Percentiles rank a stretch among this genome's conserved stretches.
Evolutionary conservation across 92 coral and sea anemone genomes (phyloP).

Genomic region (Epizoanthus illoricatus): DNA sequence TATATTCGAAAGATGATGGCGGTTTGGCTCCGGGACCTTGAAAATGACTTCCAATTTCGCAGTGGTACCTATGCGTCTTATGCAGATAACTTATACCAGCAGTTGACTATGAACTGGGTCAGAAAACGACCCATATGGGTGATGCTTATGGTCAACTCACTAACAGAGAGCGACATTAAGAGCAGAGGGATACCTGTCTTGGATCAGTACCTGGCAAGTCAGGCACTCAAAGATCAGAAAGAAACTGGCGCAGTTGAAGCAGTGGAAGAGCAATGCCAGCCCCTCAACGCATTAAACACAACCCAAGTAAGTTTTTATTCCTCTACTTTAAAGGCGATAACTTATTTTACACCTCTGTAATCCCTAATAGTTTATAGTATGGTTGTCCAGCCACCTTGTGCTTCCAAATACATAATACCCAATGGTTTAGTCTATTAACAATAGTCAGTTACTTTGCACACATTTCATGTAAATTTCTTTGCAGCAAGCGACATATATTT

Average conservation of each 20-base stretch:
- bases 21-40: slow-evolving; percentile 64
- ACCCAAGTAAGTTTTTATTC: slow-evolving; percentile 69
- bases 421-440: slow-evolving; percentile 4
- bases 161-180: slow-evolving; percentile 89
- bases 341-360: slow-evolving; percentile 22
- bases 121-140: slow-evolving; percentile 96
- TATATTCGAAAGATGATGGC: slow-evolving; percentile 85
- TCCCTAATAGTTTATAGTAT: background rate
- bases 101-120: slow-evolving; percentile 87
- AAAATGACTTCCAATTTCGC: slow-evolving; percentile 45
- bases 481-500: slow-evolving; percentile 28
- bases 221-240: slow-evolving; percentile 68
- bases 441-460: slow-evolving; percentile 22
- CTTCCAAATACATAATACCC: slow-evolving; percentile 1
- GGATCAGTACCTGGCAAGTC: slow-evolving; percentile 82
- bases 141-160: slow-evolving; percentile 91
- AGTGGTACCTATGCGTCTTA: slow-evolving; percentile 57
- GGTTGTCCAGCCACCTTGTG: background rate
- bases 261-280: slow-evolving; percentile 89
- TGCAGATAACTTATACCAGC: slow-evolving; percentile 73
- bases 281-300: slow-evolving; percentile 75
- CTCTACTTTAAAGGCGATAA: slow-evolving; percentile 26
- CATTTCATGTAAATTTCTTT: slow-evolving; percentile 40
- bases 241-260: slow-evolving; percentile 81
- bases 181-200: slow-evolving; percentile 84